Base-by-base conservation (phyloP, 92 coral and sea anemone species). In the Diadumene lineata region DNA sequence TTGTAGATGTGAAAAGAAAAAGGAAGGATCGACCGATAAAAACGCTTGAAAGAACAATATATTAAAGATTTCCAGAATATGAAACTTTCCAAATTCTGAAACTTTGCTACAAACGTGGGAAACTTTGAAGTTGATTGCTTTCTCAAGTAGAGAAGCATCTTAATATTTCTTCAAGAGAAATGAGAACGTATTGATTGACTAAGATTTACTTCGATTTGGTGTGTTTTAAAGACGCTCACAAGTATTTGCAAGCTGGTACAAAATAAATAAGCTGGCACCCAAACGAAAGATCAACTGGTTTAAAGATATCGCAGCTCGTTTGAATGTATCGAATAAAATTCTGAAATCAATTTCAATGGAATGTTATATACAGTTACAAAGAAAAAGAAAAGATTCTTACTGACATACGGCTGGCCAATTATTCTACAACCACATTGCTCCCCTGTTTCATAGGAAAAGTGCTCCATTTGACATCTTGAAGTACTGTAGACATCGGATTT, bases 311-410 rank as follows among this genome's bases (percentile, higher is more conserved):
- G n/a, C 9, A 8, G 51, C 17, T 44, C 9, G 51, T 44, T 9
- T 17, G 10, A 44, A 44, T 8, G 17, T 17, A 44, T 44, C 10
- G 51, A 44, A 17, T 17, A 44, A 8, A 8, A 17, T 44, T 44
- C 51, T 44, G 51, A 17, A 17, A 9, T 17, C 9, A 44, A 44
- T n/a, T n/a, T 44, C 51, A 44, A 44, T 9, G 9, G 17, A 8
- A 44, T 44, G 51, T 8, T 17, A 17, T 44, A 44, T 8, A 44
- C 11, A 4, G 22, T 55, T 55, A 8, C 61, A 55, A 55, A n/a
- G n/a, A n/a, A n/a, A n/a, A n/a, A n/a, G 60, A 13, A 53, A 53
- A 9, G 60, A 23, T 56, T 32, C 77, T 43, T 72, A 72, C 77
- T 61, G 24, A 56, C 13, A 16, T 1, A 11, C 17, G 77, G 34